Base-by-base conservation (phyloP, 2,113 vertebrate species). In the Rhea americana region DNA sequence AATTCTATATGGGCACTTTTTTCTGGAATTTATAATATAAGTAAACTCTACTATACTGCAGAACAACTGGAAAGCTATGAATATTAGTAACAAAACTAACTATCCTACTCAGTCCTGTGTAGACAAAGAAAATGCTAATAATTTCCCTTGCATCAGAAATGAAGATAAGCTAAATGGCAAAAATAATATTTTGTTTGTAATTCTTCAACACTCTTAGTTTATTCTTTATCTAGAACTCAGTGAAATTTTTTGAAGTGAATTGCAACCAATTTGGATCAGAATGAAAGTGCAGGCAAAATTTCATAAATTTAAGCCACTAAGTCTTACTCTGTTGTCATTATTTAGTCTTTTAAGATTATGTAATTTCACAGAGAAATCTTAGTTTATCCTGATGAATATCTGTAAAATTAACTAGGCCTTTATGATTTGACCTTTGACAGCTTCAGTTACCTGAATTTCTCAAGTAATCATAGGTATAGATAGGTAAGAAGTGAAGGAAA, bases 321-420 rank as follows among this genome's bases (percentile, higher is more conserved):
- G 0, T 80, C 76, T 45, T 76, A 51, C 25, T 88, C 70, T 84
- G n/a, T 72, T 39, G 28, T 67, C 91, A 56, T 75, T 81, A 89
- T 91, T 94, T 92, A 94, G 65, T 71, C 11, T 25, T 75, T 91
- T 74, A 65, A 88, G 61, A 41, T 84, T 91, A 59, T 81, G 19
- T 68, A 30, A 56, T 62, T 91, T 78, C 65, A 32, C 4, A 51
- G 76, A 63, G 87, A 85, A 83, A 88, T 81, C 17, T 55, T 65
- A 61, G n/a, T 86, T 94, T 95, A 75, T 83, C 66, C 91, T 78
- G 30, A 63, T 87, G 89, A 89, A 87, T 66, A 65, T 93, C 85
- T 95, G 65, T 93, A 83, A 88, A 87, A 83, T 91, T 90, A 90
- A 85, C 92, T 96, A 85, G 41, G 43, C 67, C 16, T 91, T 90